These are phyloP conservation scores for Nezara viridula DNA, from an alignment of 2,888 invertebrate genomes.

Conservation along the genomic window DNA sequence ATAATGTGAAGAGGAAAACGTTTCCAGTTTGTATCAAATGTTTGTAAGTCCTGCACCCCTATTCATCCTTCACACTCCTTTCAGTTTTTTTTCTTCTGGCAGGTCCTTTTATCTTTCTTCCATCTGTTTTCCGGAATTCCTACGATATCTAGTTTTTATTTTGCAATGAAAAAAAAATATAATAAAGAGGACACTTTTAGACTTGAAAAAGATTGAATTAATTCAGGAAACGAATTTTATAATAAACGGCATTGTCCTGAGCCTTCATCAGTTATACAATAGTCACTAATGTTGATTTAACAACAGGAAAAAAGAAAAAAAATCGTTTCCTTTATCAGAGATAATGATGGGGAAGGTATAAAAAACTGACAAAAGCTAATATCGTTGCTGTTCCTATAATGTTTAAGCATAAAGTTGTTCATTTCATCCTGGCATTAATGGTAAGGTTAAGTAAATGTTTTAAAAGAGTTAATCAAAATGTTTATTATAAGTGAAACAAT, in stretches of 20 bases:
- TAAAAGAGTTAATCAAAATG: too few relatives aligned
- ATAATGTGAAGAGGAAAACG: background rate
- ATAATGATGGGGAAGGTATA: background rate
- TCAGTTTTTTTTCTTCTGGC: background rate
- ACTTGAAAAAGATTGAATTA: background rate
- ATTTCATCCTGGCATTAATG: background rate
- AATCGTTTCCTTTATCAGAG: background rate
- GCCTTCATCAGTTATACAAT: background rate
- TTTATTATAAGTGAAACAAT: too few relatives aligned
- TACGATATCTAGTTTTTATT: too few relatives aligned
- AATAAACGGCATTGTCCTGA: background rate
- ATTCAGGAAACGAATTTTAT: background rate
- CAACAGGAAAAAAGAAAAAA: background rate
- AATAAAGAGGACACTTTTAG: background rate
- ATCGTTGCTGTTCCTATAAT: background rate
- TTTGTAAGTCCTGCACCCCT: background rate
- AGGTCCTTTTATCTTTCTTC: background rate
- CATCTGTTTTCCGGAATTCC: background rate
- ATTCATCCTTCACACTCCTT: background rate
- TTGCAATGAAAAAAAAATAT: background rate
- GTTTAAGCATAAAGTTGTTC: background rate
- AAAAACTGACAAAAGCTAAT: background rate
- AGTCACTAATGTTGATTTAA: background rate
- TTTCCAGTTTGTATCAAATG: slow-evolving; percentile 1
- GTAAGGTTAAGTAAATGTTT: too few relatives aligned